A percentile compares a stretch with the other conserved stretches of the same genome.
Conservation (phyloP, 2,113 vertebrate species). For the Campylomormyrus tamandua region DNA sequence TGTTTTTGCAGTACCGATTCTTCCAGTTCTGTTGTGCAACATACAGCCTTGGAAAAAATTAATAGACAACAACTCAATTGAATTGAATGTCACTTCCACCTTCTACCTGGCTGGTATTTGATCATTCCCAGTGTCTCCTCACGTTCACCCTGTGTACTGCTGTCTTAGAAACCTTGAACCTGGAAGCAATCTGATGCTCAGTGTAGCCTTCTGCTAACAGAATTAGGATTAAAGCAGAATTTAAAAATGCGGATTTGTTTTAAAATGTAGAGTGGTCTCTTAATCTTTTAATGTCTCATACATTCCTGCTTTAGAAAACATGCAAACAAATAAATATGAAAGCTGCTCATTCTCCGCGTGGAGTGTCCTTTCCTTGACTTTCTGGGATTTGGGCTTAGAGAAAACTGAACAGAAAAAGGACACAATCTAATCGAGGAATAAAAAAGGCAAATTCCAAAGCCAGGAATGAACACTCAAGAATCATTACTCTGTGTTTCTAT, state of each 20-base stretch:
- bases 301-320: background rate
- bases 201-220: too few species aligned
- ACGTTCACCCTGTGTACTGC: too few species aligned
- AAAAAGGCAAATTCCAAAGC: background rate
- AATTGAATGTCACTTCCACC: too few species aligned
- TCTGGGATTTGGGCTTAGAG: background rate
- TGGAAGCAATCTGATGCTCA: too few species aligned
- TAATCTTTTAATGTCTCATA: background rate
- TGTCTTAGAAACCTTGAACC: too few species aligned
- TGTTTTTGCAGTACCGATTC: background rate
- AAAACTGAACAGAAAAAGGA: background rate
- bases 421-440: background rate
- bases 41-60: too few species aligned
- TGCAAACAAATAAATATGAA: background rate
- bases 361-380: background rate
- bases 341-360: background rate
- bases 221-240: too few species aligned
- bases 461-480: conserved; percentile 13
- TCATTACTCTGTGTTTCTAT: conserved; percentile 27
- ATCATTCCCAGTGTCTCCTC: too few species aligned
- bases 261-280: too few species aligned
- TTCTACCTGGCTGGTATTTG: too few species aligned
- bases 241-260: too few species aligned
- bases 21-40: background rate
- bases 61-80: too few species aligned